Evolutionary conservation across 2,797 vertebrate genomes (phyloP).

Genomic region (Lateolabrax maculatus): DNA sequence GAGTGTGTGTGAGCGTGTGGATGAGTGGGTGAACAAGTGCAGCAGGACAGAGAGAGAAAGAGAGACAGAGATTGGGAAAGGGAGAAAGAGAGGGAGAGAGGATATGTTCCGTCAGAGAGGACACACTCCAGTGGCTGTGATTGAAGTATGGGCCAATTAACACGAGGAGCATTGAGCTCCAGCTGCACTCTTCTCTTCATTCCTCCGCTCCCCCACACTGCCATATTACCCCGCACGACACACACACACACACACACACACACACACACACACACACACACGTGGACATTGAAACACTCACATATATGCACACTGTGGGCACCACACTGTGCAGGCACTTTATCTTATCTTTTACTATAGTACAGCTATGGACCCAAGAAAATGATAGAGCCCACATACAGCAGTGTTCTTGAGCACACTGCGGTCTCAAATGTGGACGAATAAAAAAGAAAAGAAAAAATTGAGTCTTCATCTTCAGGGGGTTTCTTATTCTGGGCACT

Average conservation of each 20-base stretch:
- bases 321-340: slow-evolving; percentile 62
- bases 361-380: slow-evolving; percentile 59
- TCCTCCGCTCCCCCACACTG: slow-evolving; percentile 73
- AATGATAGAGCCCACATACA: slow-evolving; percentile 61
- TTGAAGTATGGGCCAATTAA: slow-evolving; percentile 86
- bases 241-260: slow-evolving; percentile 42
- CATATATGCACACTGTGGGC: slow-evolving; percentile 51
- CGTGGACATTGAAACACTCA: slow-evolving; percentile 43
- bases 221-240: slow-evolving; percentile 67
- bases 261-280: slow-evolving; percentile 22
- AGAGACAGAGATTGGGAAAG: slow-evolving; percentile 35
- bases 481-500: slow-evolving; percentile 39
- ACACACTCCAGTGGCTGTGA: slow-evolving; percentile 85
- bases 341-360: slow-evolving; percentile 70
- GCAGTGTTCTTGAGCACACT: slow-evolving; percentile 53
- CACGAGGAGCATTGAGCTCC: slow-evolving; percentile 83
- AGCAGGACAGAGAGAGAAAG: slow-evolving; percentile 60
- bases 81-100: slow-evolving; percentile 61
- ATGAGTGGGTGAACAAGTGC: slow-evolving; percentile 72
- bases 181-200: slow-evolving; percentile 83
- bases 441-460: slow-evolving; percentile 22
- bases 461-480: slow-evolving; percentile 46
- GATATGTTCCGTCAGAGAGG: slow-evolving; percentile 83
- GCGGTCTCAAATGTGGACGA: slow-evolving; percentile 47
- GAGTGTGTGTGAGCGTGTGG: slow-evolving; percentile 42